These are phyloP conservation scores for Beroe ovata DNA, from an alignment of 37 sponge, comb jelly and placozoan species.

Conservation along the genomic window DNA sequence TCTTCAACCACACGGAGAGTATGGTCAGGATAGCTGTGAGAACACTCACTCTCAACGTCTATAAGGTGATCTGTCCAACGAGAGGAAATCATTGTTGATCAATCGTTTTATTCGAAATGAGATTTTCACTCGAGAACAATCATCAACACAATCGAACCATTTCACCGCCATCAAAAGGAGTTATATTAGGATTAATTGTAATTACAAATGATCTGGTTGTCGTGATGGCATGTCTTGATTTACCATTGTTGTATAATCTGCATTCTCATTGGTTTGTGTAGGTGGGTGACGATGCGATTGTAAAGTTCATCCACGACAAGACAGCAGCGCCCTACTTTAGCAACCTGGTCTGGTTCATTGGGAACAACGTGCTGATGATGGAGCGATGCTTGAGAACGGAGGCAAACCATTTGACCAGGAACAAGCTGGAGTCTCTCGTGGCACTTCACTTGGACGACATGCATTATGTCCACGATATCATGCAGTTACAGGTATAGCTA, in stretches of 20 bases:
- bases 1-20: slow-evolving; percentile 95
- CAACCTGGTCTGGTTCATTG: slow-evolving; percentile 95
- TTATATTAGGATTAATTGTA: too few species aligned
- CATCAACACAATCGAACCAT: not conserved
- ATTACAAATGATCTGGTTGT: too few species aligned
- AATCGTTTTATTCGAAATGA: too few species aligned
- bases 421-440: slow-evolving; percentile 77
- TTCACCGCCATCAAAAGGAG: too few species aligned
- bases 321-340: slow-evolving; percentile 95
- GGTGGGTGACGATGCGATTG: slow-evolving; percentile 78
- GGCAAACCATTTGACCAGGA: slow-evolving; percentile 80
- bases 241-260: too few species aligned
- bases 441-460: slow-evolving; percentile 95
- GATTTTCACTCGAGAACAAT: not conserved
- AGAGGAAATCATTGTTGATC: too few species aligned
- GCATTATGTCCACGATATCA: slow-evolving; percentile 92
- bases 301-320: slow-evolving; percentile 85
- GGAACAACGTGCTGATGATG: slow-evolving; percentile 87
- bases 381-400: slow-evolving; percentile 83
- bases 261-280: too few species aligned
- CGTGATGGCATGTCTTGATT: too few species aligned
- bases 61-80: slow-evolving; percentile 70
- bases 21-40: slow-evolving; percentile 99
- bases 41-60: slow-evolving; percentile 96
- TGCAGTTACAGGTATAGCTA: slow-evolving; percentile 72